These are phyloP conservation scores for Octodonta nipae DNA, from an alignment of 2,888 invertebrate species.

Conservation along the genomic window DNA sequence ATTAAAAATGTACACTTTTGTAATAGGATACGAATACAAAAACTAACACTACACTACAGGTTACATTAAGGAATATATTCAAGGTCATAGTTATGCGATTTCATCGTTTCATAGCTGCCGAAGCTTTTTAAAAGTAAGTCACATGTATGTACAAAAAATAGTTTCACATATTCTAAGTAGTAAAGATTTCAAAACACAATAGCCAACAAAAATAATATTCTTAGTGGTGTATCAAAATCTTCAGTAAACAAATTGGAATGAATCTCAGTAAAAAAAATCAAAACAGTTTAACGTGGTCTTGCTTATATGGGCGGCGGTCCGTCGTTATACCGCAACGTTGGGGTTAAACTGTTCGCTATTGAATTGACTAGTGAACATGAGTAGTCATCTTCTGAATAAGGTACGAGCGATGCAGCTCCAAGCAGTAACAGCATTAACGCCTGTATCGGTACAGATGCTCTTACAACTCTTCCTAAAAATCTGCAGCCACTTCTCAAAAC, in stretches of 20 bases:
- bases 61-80: too few species aligned
- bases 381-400: constrained; percentile 74
- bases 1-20: constrained; percentile 14
- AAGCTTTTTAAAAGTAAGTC: constrained; percentile 16
- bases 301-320: constrained; percentile 81
- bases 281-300: constrained; percentile 4
- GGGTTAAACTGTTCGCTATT: constrained; percentile 70
- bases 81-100: too few species aligned
- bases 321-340: constrained; percentile 79
- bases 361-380: constrained; percentile 74
- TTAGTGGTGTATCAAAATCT: constrained; percentile 9
- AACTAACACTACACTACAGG: constrained; percentile 9
- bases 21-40: constrained; percentile 15
- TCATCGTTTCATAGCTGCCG: constrained; percentile 11
- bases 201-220: constrained; percentile 9
- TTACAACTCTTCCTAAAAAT: constrained; percentile 78
- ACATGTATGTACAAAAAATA: constrained; percentile 16
- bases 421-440: constrained; percentile 83
- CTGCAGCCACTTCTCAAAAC: constrained; percentile 63
- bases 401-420: constrained; percentile 85
- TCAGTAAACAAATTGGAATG: constrained; percentile 15
- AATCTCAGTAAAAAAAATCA: constrained; percentile 5
- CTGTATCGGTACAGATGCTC: constrained; percentile 88
- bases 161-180: too few species aligned
- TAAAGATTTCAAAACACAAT: too few species aligned